These are phyloP conservation scores for Aurelia sp. DNA, from an alignment of 30 jellyfish, hydroid and myxozoan genomes.

Conservation along the genomic window DNA sequence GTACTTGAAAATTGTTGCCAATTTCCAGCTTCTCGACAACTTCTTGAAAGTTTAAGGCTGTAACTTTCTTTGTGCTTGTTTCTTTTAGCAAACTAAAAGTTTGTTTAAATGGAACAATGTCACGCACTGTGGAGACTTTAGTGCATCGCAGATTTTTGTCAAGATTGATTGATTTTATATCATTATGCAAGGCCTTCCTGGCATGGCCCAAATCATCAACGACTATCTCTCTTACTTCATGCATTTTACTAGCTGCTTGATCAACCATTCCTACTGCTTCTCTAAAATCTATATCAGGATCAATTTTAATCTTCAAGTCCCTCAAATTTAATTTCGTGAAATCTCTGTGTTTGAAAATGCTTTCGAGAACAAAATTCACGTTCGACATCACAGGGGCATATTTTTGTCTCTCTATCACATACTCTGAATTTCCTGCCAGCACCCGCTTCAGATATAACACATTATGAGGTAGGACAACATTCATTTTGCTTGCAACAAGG, in stretches of 20 bases:
- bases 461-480: not conserved
- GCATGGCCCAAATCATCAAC: not conserved
- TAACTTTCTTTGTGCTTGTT: conserved; percentile 1
- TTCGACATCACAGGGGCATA: conserved; percentile 35
- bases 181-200: conserved; percentile 7
- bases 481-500: not conserved
- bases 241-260: conserved; percentile 35
- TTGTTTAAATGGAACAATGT: conserved; percentile 9
- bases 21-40: too few species aligned
- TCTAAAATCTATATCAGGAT: conserved; percentile 18
- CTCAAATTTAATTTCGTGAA: conserved; percentile 17
- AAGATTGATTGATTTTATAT: not conserved
- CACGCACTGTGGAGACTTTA: not conserved
- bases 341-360: conserved; percentile 15
- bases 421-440: conserved; percentile 1
- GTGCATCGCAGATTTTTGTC: not conserved
- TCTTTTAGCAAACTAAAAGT: conserved; percentile 36
- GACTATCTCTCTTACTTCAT: conserved; percentile 3
- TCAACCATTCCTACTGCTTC: conserved; percentile 36
- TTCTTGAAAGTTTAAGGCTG: not conserved
- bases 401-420: not conserved
- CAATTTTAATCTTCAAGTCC: not conserved
- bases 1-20: too few species aligned
- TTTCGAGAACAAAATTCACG: conserved; percentile 22
- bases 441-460: not conserved